phyloP scores from a whole-genome alignment of 2,113 vertebrate species.

The Archocentrus centrarchus region DNA sequence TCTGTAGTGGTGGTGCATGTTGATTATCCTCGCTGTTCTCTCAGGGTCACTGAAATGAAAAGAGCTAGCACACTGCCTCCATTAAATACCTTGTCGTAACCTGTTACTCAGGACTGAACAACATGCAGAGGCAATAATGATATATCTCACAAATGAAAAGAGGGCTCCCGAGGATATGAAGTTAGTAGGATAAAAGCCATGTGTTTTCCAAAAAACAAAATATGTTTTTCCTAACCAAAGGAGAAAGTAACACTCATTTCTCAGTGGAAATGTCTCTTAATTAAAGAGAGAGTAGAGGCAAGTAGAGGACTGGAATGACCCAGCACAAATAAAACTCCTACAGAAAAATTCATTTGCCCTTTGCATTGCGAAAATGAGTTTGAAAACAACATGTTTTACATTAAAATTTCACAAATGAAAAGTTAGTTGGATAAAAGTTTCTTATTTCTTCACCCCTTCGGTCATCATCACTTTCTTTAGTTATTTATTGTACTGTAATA shows the following conservation, averaged over 20 bases:
- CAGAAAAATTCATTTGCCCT: background rate
- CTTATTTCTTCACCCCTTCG: background rate
- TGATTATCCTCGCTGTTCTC: constrained; percentile 58
- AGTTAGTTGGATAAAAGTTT: constrained; percentile 32
- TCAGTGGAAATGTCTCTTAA: background rate
- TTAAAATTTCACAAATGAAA: constrained; percentile 33
- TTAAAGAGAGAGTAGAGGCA: background rate
- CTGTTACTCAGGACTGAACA: constrained; percentile 40
- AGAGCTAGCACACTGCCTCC: constrained; percentile 31
- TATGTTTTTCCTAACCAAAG: background rate
- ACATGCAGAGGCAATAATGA: background rate
- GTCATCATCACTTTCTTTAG: no score
- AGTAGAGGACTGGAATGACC: background rate
- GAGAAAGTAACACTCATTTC: constrained; percentile 11
- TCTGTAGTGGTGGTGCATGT: constrained; percentile 29
- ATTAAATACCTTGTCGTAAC: constrained; percentile 51
- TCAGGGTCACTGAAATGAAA: constrained; percentile 53
- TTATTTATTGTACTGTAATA: no score
- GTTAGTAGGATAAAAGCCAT: constrained; percentile 31
- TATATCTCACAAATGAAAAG: constrained; percentile 39
- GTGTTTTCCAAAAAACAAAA: constrained; percentile 8
- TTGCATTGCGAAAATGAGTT: background rate
- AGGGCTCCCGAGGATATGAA: background rate
- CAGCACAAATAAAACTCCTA: background rate
- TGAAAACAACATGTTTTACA: background rate